A percentile compares a stretch with the other conserved stretches of the same genome.
phyloP scores from a whole-genome alignment of 1,140 invertebrate species.

The Drosophila azteca region DNA sequence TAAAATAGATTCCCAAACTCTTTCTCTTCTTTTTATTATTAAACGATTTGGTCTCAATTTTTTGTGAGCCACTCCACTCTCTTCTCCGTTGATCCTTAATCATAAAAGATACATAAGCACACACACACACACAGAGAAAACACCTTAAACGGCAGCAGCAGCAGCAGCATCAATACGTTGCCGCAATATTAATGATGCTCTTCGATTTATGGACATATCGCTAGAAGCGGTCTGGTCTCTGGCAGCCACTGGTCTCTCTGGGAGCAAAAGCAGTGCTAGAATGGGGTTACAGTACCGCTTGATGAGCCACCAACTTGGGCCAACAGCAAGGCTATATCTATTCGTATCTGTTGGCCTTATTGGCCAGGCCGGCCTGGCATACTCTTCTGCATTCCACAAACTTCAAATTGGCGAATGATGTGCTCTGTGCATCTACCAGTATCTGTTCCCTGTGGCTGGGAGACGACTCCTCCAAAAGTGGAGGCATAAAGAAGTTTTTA shows the following conservation, averaged over 20 bases:
- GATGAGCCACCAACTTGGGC: slow-evolving; percentile 23
- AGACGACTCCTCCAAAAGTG: slow-evolving; percentile 14
- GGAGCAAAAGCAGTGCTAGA: slow-evolving; percentile 17
- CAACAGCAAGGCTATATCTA: slow-evolving; percentile 13
- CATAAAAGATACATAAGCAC: background rate
- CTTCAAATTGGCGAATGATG: slow-evolving; percentile 39
- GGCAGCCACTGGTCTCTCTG: slow-evolving; percentile 3
- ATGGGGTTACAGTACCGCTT: slow-evolving; percentile 42
- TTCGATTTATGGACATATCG: slow-evolving; percentile 5
- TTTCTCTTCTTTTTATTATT: too few relatives aligned
- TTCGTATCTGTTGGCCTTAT: slow-evolving; percentile 20
- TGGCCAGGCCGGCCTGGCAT: slow-evolving; percentile 28
- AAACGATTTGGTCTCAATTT: slow-evolving; percentile 6
- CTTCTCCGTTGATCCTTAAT: slow-evolving; percentile 5
- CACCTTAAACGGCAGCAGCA: slow-evolving; percentile 5
- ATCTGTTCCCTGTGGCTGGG: slow-evolving; percentile 30
- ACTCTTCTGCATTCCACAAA: slow-evolving; percentile 19
- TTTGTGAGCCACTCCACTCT: background rate
- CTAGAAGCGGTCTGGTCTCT: slow-evolving; percentile 1
- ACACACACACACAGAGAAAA: background rate
- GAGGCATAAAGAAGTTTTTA: slow-evolving; percentile 28
- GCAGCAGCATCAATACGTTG: slow-evolving; percentile 1
- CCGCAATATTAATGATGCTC: slow-evolving; percentile 22
- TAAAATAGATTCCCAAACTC: too few relatives aligned
- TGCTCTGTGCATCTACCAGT: slow-evolving; percentile 18